Evolutionary conservation across 1,140 invertebrate genomes (phyloP).

Genomic region (Riptortus pedestris): DNA sequence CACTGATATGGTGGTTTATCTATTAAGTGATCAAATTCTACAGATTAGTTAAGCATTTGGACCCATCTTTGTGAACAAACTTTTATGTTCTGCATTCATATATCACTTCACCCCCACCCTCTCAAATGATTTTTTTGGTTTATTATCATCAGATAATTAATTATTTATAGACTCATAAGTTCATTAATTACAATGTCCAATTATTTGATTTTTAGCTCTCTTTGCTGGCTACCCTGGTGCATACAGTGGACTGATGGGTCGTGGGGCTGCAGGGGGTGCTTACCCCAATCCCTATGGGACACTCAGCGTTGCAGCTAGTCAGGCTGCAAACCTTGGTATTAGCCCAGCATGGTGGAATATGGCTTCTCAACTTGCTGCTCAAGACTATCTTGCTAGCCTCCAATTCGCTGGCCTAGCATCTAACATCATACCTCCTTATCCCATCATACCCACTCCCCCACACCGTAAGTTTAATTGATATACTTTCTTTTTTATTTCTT

Average conservation of each 20-base stretch:
- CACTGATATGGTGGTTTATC: too few relatives aligned
- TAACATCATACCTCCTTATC: conserved; percentile 23
- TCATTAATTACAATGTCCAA: too few relatives aligned
- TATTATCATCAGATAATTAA: too few relatives aligned
- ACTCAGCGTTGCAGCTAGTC: conserved; percentile 65
- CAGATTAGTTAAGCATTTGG: too few relatives aligned
- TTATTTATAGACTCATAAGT: too few relatives aligned
- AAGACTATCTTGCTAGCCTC: conserved; percentile 68
- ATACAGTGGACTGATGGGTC: conserved; percentile 24
- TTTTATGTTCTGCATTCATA: too few relatives aligned
- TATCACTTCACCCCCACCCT: too few relatives aligned
- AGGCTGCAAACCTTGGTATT: conserved; percentile 59
- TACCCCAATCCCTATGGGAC: conserved; percentile 37
- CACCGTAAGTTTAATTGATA: conserved; percentile 15
- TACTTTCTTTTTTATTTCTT: too few relatives aligned
- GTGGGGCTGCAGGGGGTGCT: conserved; percentile 9
- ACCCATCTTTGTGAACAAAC: too few relatives aligned
- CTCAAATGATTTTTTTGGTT: too few relatives aligned
- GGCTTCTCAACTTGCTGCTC: conserved; percentile 68
- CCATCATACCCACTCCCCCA: conserved; percentile 19
- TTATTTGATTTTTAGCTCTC: conserved; percentile 26
- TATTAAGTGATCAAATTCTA: too few relatives aligned
- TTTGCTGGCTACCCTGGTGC: conserved; percentile 26
- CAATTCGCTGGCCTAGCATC: conserved; percentile 52
- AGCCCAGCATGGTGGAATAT: conserved; percentile 69